Conservation (phyloP, 2,797 vertebrate species). For the Champsocephalus gunnari region DNA sequence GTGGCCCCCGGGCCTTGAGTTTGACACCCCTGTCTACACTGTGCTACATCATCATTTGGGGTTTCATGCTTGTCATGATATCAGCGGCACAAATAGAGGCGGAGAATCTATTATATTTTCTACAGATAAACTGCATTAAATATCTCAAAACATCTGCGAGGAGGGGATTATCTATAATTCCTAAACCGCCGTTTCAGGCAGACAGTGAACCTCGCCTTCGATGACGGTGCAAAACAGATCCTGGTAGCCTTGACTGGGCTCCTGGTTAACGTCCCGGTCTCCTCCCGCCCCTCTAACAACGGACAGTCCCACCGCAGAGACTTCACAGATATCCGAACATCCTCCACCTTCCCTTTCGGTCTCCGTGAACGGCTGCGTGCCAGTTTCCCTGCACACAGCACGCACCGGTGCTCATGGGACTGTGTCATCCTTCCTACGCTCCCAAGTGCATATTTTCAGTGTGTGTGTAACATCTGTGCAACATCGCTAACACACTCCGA, state of each 20-base stretch:
- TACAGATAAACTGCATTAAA: background rate
- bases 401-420: conserved; percentile 11
- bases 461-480: conserved; percentile 26
- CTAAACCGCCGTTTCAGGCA: background rate
- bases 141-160: conserved; percentile 35
- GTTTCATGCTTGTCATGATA: background rate
- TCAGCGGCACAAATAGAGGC: background rate
- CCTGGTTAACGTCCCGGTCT: conserved; percentile 64
- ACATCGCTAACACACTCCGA: conserved; percentile 45
- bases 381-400: background rate
- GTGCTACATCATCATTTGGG: background rate
- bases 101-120: background rate
- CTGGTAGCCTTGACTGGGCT: conserved; percentile 56
- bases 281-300: conserved; percentile 36
- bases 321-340: conserved; percentile 58
- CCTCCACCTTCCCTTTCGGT: conserved; percentile 37
- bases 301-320: conserved; percentile 67
- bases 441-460: background rate
- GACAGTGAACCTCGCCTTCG: conserved; percentile 3
- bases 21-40: no score
- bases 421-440: background rate
- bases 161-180: conserved; percentile 16
- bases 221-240: conserved; percentile 21
- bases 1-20: no score
- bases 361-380: background rate